These are phyloP conservation scores for Thalassoma bifasciatum DNA, from an alignment of 2,113 vertebrate species.

Conservation along the genomic window DNA sequence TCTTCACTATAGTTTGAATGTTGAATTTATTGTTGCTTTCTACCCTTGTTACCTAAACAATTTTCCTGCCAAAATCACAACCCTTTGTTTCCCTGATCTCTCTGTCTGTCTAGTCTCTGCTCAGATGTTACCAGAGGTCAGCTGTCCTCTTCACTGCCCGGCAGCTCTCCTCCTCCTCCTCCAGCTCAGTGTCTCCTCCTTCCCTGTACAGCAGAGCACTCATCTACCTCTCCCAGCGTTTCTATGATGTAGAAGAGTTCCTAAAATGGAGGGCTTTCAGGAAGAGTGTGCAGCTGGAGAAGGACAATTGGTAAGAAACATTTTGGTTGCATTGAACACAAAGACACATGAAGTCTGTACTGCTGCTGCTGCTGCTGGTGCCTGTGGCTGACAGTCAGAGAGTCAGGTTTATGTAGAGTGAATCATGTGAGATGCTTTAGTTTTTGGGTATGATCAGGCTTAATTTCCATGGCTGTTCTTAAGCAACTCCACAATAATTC, in stretches of 20 bases:
- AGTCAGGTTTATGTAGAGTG: too few species aligned
- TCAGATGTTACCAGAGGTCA: constrained; percentile 36
- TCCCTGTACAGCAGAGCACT: constrained; percentile 58
- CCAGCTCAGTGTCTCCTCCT: constrained; percentile 42
- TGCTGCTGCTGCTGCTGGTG: too few species aligned
- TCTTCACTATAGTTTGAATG: too few species aligned
- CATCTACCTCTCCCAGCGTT: constrained; percentile 68
- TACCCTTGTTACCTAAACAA: too few species aligned
- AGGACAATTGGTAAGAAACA: constrained; percentile 77
- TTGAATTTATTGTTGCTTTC: too few species aligned
- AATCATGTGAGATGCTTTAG: too few species aligned
- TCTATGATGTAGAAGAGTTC: constrained; percentile 77
- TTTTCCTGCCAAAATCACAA: too few species aligned
- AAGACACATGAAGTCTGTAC: not conserved
- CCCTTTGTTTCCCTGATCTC: too few species aligned
- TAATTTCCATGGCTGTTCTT: too few species aligned
- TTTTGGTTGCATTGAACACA: not conserved
- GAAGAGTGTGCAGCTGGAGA: constrained; percentile 35
- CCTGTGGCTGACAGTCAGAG: too few species aligned
- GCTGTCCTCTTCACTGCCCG: constrained; percentile 4
- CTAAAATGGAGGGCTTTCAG: constrained; percentile 51
- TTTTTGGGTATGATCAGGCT: too few species aligned
- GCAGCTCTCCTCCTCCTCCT: constrained; percentile 51
- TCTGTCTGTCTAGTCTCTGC: constrained; percentile 46
- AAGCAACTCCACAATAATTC: too few species aligned